Base-by-base conservation (phyloP, 92 coral and sea anemone species). In the Umimayanthus chanpuru region DNA sequence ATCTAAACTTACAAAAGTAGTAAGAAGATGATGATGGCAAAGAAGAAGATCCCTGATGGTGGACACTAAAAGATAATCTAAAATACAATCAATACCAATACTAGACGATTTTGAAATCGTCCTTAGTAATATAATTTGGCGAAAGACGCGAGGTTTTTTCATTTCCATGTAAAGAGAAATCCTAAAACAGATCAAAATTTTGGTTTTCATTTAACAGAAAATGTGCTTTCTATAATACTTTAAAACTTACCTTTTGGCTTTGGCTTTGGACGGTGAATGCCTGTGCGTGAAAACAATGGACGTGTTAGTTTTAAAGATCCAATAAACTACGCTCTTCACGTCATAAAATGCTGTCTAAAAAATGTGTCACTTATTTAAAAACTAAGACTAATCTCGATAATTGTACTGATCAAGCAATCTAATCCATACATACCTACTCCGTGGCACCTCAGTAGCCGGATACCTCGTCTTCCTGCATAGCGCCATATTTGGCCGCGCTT, bases 391-490 rank as follows among this genome's bases (percentile, higher is more conserved):
- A 38, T 38, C 9, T 21, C 16, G 50, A 18, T 75, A 36, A 7
- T 40, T 75, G 16, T 39, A 1, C 5, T 20, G 18, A 20, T 12
- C 4, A 73, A 1, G n/a, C 5, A 30, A 23, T 32, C 20, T 3
- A 15, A 4, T 73, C 43, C 47, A 0, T 26, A 83, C 87, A 21
- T 70, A 83, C 87, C 87, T 14, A 83, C 87, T 9, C 43, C 25
- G 61, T 73, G 87, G 32, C 87, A 83, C 65, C 23, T 83, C 32
- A 83, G 32, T 21, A 70, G 25, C 65, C 77, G 61, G 30, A 50
- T 15, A 47, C 87, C 77, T 9, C 87, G 76, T 71, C 87, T 68
- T 70, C 87, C 87, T 26, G n/a, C 14, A 49, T 83, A 83, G n/a
- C 73, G 78, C 67, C 65, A 88, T 15, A 90, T 82, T 49, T 73